Evolutionary conservation across 2,113 vertebrate species (phyloP).

Genomic region (Amblyopsis rosae): DNA sequence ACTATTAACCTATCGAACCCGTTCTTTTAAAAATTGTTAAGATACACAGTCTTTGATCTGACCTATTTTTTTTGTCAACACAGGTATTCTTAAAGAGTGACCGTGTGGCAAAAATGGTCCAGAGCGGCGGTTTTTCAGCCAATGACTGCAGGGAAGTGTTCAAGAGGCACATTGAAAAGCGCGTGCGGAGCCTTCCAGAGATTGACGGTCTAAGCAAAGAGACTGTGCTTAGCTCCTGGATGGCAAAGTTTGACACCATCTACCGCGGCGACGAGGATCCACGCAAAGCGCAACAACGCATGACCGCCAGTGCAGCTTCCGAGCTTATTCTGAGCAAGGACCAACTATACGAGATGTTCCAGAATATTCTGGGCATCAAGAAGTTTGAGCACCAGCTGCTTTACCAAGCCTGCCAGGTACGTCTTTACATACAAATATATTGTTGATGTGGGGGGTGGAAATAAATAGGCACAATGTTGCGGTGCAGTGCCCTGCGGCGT

Average conservation of each 20-base stretch:
- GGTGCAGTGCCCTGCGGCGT: too few species aligned
- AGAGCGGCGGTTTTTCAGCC: constrained; percentile 95
- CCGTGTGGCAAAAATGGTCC: constrained; percentile 97
- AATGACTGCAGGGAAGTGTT: constrained; percentile 96
- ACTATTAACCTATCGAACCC: too few species aligned
- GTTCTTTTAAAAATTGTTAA: not conserved
- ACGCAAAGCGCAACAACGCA: constrained; percentile 95
- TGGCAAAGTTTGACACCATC: constrained; percentile 99
- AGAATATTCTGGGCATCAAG: constrained; percentile 97
- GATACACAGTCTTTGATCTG: too few species aligned
- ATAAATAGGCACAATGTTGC: too few species aligned
- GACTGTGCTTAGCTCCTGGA: constrained; percentile 98
- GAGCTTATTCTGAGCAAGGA: constrained; percentile 99
- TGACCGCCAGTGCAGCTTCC: constrained; percentile 94
- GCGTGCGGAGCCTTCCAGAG: constrained; percentile 95
- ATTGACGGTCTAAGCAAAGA: constrained; percentile 98
- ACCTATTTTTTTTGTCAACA: constrained; percentile 6
- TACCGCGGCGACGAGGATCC: constrained; percentile 98
- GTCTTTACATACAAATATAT: constrained; percentile 12
- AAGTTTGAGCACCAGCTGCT: constrained; percentile 98
- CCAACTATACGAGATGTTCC: constrained; percentile 99
- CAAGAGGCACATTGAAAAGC: constrained; percentile 98
- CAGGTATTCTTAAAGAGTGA: constrained; percentile 98
- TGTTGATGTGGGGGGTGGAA: too few species aligned
- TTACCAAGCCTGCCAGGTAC: constrained; percentile 98